A percentile compares a stretch with the other conserved stretches of the same genome.
Evolutionary conservation across 1,140 invertebrate species (phyloP).

Genomic region (Cheumatopsyche charites): DNA sequence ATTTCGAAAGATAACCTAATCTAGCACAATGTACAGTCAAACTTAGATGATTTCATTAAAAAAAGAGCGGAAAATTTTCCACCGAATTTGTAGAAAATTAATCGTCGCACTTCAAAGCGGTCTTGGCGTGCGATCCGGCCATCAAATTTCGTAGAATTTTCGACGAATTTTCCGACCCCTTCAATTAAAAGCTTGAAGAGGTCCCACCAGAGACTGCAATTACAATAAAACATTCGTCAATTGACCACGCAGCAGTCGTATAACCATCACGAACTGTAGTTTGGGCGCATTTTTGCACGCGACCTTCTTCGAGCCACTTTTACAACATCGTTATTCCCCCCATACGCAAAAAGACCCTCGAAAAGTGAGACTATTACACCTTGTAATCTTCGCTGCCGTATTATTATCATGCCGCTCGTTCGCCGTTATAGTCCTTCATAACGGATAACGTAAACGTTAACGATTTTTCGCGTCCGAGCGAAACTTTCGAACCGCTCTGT

Average conservation of each 20-base stretch:
- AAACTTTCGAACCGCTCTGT: background rate
- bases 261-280: background rate
- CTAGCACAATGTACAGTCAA: too few relatives aligned
- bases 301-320: background rate
- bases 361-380: background rate
- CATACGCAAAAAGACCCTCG: background rate
- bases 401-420: background rate
- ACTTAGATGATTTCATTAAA: too few relatives aligned
- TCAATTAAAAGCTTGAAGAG: too few relatives aligned
- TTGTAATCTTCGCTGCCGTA: background rate
- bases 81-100: too few relatives aligned
- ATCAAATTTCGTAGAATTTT: too few relatives aligned
- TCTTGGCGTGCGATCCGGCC: too few relatives aligned
- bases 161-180: too few relatives aligned
- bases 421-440: constrained; percentile 16
- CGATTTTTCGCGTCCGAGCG: background rate
- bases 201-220: too few relatives aligned
- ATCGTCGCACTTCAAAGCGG: too few relatives aligned
- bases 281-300: constrained; percentile 6
- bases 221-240: constrained; percentile 24
- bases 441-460: constrained; percentile 22
- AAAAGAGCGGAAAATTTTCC: too few relatives aligned
- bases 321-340: background rate
- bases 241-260: constrained; percentile 14
- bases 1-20: too few relatives aligned